Percentiles rank a stretch among this genome's conserved stretches.
These are phyloP conservation scores for Erynnis tages DNA, from an alignment of 2,888 invertebrate species.

Conservation along the genomic window DNA sequence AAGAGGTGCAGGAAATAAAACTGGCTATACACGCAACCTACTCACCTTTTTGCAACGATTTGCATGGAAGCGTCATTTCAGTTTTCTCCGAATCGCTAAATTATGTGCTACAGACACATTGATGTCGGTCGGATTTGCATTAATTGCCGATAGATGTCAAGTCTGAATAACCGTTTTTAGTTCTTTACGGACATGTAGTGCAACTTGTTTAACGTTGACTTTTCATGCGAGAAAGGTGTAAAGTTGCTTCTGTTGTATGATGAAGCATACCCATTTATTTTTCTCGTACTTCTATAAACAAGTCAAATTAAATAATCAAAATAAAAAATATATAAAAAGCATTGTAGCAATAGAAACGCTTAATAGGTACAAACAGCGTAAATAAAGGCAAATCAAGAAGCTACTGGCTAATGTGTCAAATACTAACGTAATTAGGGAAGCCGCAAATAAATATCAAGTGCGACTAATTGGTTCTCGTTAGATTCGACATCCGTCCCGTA, in stretches of 20 bases:
- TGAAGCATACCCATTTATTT: no score
- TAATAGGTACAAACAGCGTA: neutral
- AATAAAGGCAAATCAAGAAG: conserved; percentile 51
- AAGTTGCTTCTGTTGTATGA: no score
- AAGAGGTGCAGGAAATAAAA: conserved; percentile 21
- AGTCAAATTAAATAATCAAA: neutral
- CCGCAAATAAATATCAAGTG: conserved; percentile 76
- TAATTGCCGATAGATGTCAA: neutral
- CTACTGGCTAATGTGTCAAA: conserved; percentile 48
- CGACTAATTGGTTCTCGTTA: conserved; percentile 78
- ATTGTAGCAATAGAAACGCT: no score
- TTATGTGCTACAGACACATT: neutral
- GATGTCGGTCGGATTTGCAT: neutral
- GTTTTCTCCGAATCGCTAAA: neutral
- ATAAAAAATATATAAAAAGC: neutral
- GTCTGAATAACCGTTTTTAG: neutral
- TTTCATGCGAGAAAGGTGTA: no score
- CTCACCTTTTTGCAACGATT: conserved; percentile 20
- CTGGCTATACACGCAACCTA: conserved; percentile 14
- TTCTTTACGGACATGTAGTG: neutral
- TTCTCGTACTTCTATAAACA: no score
- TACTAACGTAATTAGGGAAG: conserved; percentile 63
- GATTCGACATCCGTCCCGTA: conserved; percentile 69
- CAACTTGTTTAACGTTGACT: no score
- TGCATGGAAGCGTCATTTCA: neutral